These are phyloP conservation scores for Diachrysia chrysitis DNA, from an alignment of 2,888 invertebrate genomes.

Conservation along the genomic window DNA sequence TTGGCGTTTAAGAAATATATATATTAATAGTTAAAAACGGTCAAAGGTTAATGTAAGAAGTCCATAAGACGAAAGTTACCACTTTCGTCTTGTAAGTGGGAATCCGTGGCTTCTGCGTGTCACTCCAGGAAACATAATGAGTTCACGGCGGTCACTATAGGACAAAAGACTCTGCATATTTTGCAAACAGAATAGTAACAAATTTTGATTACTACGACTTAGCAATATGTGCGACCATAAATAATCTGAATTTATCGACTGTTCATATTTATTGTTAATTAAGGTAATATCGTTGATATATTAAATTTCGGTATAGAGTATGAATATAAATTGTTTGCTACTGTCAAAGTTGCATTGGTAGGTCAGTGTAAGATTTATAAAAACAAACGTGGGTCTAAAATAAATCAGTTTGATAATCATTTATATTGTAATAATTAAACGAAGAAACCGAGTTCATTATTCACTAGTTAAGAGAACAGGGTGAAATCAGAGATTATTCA, in stretches of 20 bases:
- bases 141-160: neutral
- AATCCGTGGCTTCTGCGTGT: neutral
- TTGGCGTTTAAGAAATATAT: too few relatives aligned
- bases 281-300: neutral
- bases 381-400: neutral
- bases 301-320: neutral
- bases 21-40: too few relatives aligned
- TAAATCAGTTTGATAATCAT: neutral
- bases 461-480: slow-evolving; percentile 9
- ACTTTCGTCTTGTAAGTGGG: too few relatives aligned
- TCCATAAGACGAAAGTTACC: too few relatives aligned
- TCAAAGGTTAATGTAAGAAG: too few relatives aligned
- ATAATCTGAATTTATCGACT: slow-evolving; percentile 1
- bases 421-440: neutral
- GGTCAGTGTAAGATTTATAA: too few relatives aligned
- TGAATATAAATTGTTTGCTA: neutral
- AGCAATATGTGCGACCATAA: neutral
- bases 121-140: neutral
- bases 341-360: neutral
- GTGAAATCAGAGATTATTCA: slow-evolving; percentile 27
- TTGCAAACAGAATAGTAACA: neutral
- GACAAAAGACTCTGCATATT: neutral
- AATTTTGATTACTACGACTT: slow-evolving; percentile 4
- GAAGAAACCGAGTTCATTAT: slow-evolving; percentile 5
- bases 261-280: slow-evolving; percentile 4